Evolutionary conservation across 2,113 vertebrate species (phyloP).

Genomic region (Amazona vittata): DNA sequence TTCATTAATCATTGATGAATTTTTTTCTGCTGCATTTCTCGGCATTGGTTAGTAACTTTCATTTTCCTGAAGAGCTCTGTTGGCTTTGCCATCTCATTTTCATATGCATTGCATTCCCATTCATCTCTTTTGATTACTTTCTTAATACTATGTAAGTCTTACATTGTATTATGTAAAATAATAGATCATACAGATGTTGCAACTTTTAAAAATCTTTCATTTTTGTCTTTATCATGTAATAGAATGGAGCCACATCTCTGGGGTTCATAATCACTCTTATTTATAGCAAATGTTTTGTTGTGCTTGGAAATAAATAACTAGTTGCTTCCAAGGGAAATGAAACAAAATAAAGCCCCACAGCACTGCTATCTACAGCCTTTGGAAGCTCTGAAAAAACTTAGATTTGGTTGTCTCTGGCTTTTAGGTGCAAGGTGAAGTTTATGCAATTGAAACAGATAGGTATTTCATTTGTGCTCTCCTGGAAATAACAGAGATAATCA

Average conservation of each 20-base stretch:
- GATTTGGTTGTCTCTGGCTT: neutral
- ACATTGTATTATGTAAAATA: neutral
- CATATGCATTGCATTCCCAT: neutral
- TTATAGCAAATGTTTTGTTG: neutral
- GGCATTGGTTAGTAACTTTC: neutral
- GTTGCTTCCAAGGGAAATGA: neutral
- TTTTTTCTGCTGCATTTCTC: neutral
- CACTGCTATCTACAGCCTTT: neutral
- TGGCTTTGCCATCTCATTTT: neutral
- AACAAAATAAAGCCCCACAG: neutral
- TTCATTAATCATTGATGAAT: constrained; percentile 15
- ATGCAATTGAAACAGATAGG: neutral
- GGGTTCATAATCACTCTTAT: neutral
- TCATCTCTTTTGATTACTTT: neutral
- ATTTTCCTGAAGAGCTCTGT: neutral
- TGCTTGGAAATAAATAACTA: neutral
- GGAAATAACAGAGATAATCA: neutral
- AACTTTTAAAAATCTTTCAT: neutral
- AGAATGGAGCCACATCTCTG: neutral
- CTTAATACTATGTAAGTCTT: neutral
- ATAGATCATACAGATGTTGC: neutral
- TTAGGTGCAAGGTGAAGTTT: neutral
- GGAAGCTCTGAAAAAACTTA: neutral
- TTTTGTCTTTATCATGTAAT: neutral
- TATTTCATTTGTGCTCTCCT: neutral